These are phyloP conservation scores for Chelon labrosus DNA, from an alignment of 2,797 vertebrate species.

Conservation along the genomic window DNA sequence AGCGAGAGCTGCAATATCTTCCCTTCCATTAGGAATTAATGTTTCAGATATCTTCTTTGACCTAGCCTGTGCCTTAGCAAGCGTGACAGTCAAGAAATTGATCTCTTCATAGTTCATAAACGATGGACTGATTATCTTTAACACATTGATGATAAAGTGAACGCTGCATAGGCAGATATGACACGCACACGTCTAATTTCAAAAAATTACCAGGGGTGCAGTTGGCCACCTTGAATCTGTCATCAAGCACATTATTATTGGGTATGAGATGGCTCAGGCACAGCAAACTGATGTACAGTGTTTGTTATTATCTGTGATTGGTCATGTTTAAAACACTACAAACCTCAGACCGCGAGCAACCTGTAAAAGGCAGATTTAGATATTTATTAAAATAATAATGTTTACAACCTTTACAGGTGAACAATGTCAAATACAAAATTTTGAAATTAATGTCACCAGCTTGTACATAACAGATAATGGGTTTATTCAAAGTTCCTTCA, in stretches of 20 bases:
- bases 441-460: not conserved
- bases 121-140: slow-evolving; percentile 61
- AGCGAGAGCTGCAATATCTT: slow-evolving; percentile 5
- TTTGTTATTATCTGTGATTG: not conserved
- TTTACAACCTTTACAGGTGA: not conserved
- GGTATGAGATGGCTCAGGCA: not conserved
- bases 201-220: slow-evolving; percentile 29
- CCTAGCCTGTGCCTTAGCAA: slow-evolving; percentile 44
- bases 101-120: slow-evolving; percentile 55
- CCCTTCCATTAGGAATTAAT: slow-evolving; percentile 26
- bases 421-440: not conserved
- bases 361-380: not conserved
- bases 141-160: slow-evolving; percentile 28
- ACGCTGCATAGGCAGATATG: slow-evolving; percentile 24
- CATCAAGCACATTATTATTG: slow-evolving; percentile 39
- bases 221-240: slow-evolving; percentile 45
- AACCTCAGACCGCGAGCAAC: not conserved
- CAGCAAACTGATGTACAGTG: not conserved
- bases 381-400: not conserved
- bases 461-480: not conserved
- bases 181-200: slow-evolving; percentile 47
- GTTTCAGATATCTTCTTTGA: slow-evolving; percentile 46
- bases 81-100: slow-evolving; percentile 54
- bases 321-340: not conserved
- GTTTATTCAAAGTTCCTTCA: not conserved